These are phyloP conservation scores for Morus bassanus DNA, from an alignment of 2,797 vertebrate genomes.

Conservation along the genomic window DNA sequence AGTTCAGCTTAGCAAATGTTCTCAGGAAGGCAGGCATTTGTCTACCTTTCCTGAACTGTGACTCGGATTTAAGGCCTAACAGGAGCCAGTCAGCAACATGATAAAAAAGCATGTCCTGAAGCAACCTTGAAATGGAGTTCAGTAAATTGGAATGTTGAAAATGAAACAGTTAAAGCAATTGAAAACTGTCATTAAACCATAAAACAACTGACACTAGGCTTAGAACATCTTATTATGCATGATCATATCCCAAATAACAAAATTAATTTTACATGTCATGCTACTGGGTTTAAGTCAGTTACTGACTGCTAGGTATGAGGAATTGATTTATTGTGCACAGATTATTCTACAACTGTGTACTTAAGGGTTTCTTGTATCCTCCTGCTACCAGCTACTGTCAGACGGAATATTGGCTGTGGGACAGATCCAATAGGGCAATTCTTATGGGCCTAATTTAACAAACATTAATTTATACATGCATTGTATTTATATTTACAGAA, in stretches of 20 bases:
- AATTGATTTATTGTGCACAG: background rate
- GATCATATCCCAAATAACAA: background rate
- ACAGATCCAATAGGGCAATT: background rate
- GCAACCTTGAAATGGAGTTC: background rate
- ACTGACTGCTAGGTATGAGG: background rate
- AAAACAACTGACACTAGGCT: background rate
- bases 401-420: background rate
- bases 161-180: background rate
- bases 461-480: background rate
- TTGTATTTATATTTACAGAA: background rate
- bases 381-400: background rate
- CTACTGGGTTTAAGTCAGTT: background rate
- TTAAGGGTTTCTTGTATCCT: background rate
- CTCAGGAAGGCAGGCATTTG: background rate
- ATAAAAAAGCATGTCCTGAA: background rate
- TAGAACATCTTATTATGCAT: background rate
- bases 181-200: background rate
- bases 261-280: background rate
- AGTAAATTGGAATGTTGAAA: background rate
- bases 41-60: background rate
- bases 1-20: background rate
- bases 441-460: background rate
- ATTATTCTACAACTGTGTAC: background rate
- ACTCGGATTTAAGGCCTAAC: background rate
- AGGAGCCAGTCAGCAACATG: background rate